A percentile compares a stretch with the other conserved stretches of the same genome.
phyloP scores from a whole-genome alignment of 2,797 vertebrate genomes.

The Aphelocoma californica region DNA sequence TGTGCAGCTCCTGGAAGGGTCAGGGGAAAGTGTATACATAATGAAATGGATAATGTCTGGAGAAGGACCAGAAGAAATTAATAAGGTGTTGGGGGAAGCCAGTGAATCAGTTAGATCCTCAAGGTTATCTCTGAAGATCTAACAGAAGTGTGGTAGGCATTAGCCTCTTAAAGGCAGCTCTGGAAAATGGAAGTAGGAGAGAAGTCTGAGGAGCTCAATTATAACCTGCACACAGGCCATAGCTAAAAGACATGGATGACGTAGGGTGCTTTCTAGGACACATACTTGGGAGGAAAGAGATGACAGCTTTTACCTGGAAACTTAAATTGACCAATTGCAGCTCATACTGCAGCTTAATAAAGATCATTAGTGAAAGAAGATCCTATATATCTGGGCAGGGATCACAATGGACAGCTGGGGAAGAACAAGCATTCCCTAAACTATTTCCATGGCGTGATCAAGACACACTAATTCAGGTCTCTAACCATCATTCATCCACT shows the following conservation, averaged over 20 bases:
- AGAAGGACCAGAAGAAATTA: background rate
- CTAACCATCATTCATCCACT: background rate
- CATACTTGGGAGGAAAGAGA: too few relatives aligned
- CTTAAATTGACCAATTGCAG: background rate
- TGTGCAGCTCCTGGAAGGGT: background rate
- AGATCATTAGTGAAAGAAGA: background rate
- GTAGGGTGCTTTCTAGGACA: background rate
- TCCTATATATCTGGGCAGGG: background rate
- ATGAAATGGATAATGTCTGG: background rate
- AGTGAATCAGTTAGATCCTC: background rate
- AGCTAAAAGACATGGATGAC: background rate
- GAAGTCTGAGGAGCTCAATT: background rate
- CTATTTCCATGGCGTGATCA: background rate
- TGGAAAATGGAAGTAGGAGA: background rate
- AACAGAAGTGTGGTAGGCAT: background rate
- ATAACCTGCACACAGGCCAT: background rate
- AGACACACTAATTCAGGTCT: background rate
- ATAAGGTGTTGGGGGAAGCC: background rate
- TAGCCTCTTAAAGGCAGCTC: background rate
- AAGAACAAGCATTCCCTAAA: background rate
- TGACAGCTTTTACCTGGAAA: background rate
- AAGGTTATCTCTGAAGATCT: background rate
- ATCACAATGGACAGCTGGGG: background rate
- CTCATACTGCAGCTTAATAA: background rate
- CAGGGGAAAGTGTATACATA: background rate